Evolutionary conservation across 2,888 invertebrate species (phyloP).

Genomic region (Therioaphis trifolii): DNA sequence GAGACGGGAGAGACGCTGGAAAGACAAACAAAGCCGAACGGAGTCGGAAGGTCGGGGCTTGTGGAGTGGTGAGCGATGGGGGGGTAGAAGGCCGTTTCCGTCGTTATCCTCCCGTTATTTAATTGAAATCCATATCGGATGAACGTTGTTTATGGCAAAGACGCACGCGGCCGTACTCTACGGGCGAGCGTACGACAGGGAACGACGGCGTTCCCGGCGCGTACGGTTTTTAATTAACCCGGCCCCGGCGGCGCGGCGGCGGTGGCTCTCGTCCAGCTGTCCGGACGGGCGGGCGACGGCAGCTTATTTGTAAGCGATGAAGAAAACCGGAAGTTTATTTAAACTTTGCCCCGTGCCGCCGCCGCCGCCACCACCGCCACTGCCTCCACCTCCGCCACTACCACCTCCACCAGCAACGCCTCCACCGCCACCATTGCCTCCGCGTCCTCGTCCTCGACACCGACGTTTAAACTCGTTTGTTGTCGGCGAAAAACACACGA

Average conservation of each 20-base stretch:
- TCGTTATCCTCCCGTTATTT: background rate
- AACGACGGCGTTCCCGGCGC: background rate
- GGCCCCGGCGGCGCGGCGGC: background rate
- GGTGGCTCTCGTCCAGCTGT: background rate
- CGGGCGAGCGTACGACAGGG: background rate
- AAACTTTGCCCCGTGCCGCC: slow-evolving; percentile 1
- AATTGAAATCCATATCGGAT: slow-evolving; percentile 57
- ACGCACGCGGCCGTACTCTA: background rate
- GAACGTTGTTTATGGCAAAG: slow-evolving; percentile 34
- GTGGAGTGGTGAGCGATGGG: background rate
- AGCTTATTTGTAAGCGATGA: slow-evolving; percentile 44
- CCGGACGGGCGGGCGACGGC: too few relatives aligned
- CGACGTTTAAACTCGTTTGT: slow-evolving; percentile 8
- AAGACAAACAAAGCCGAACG: background rate
- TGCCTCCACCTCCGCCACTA: background rate
- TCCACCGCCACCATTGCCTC: background rate
- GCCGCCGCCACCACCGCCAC: background rate
- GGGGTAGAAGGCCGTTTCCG: background rate
- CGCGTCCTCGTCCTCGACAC: background rate
- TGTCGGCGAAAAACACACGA: background rate
- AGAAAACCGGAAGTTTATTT: slow-evolving; percentile 53
- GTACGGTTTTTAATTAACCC: slow-evolving; percentile 38
- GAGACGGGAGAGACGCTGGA: too few relatives aligned
- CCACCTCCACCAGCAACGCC: background rate
- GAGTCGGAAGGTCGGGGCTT: background rate